A percentile compares a stretch with the other conserved stretches of the same genome.
phyloP scores from a whole-genome alignment of 2,113 vertebrate species.

The Mesitornis unicolor region DNA sequence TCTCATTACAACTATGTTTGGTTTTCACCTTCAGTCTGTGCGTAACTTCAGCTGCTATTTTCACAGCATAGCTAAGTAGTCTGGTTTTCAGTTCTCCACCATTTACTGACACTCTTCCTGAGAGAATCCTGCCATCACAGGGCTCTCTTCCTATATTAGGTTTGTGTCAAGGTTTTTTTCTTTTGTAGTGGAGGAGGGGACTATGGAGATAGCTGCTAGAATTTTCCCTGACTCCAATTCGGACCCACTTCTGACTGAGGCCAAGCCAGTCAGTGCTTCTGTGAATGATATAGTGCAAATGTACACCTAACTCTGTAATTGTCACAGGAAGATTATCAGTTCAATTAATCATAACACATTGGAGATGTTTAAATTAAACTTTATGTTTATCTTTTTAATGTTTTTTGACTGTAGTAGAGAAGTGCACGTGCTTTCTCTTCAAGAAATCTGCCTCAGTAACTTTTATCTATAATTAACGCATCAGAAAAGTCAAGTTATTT shows the following conservation, averaged over 20 bases:
- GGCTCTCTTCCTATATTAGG: neutral
- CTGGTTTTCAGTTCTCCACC: neutral
- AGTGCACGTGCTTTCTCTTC: rapidly evolving
- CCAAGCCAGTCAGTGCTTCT: too few species aligned
- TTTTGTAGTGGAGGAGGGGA: too few species aligned
- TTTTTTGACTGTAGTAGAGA: neutral
- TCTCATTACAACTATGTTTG: neutral
- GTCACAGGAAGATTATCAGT: neutral
- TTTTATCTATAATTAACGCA: neutral
- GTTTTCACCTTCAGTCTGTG: neutral
- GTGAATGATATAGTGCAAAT: neutral
- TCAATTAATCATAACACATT: neutral
- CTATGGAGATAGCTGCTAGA: too few species aligned
- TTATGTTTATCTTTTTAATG: neutral
- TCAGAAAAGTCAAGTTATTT: neutral
- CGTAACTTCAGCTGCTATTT: neutral
- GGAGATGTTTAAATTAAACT: neutral
- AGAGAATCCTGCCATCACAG: neutral
- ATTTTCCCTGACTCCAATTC: too few species aligned
- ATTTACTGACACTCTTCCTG: neutral
- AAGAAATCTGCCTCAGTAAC: neutral
- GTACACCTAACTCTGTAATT: neutral
- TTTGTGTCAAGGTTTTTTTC: neutral
- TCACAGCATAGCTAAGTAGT: neutral
- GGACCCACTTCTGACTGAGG: too few species aligned